These are phyloP conservation scores for Gasterosteus nipponicus DNA, from an alignment of 2,113 vertebrate genomes.

Conservation along the genomic window DNA sequence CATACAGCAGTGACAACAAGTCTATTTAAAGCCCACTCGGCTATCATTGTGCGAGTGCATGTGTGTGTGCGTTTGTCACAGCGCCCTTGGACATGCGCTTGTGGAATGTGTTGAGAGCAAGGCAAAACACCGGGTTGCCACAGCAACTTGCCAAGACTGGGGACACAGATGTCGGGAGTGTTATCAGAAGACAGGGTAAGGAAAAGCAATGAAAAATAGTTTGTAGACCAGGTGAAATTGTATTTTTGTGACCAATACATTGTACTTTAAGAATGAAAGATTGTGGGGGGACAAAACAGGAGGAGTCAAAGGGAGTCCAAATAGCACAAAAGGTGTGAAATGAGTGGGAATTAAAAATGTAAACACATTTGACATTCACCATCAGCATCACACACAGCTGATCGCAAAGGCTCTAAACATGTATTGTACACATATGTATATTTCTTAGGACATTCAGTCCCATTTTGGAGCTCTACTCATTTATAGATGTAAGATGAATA, in stretches of 20 bases:
- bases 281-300: background rate
- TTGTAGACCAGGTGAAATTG: background rate
- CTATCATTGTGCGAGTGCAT: slow-evolving; percentile 36
- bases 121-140: slow-evolving; percentile 79
- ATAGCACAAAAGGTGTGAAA: background rate
- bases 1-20: slow-evolving; percentile 44
- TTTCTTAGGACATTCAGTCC: background rate
- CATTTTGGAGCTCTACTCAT: background rate
- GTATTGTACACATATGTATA: background rate
- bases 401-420: background rate
- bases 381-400: background rate
- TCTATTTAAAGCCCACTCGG: slow-evolving; percentile 56
- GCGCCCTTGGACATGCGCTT: slow-evolving; percentile 73
- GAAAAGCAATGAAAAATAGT: slow-evolving; percentile 8
- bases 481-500: slow-evolving; percentile 12
- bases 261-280: background rate
- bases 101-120: slow-evolving; percentile 77
- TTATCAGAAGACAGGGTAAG: slow-evolving; percentile 39
- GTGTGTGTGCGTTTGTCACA: slow-evolving; percentile 60
- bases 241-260: background rate
- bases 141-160: slow-evolving; percentile 69
- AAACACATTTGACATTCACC: background rate
- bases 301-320: background rate
- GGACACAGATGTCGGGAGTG: slow-evolving; percentile 41
- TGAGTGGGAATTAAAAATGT: background rate